Evolutionary conservation across 2,888 invertebrate genomes (phyloP), one percentile per base, ranked within the genome.

Genomic region (Macrophya annulata): DNA sequence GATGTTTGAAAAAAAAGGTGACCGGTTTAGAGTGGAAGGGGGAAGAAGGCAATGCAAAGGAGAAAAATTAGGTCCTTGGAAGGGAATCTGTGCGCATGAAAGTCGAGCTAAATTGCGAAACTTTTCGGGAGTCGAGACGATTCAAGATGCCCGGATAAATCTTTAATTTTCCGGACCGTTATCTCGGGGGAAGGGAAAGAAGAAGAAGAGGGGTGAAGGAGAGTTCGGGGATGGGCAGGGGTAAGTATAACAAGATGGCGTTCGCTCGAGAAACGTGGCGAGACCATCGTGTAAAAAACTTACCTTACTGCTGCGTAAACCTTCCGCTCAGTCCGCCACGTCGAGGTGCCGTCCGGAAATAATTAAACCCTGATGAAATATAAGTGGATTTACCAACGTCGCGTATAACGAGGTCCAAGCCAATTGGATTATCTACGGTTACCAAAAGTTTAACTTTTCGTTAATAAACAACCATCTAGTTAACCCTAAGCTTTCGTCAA

Each of bases 141-240:
- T 83, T 83, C 83, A 59, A 83, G 83, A 83, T 83, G 83, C 83
- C 48, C 83, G 83, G 83, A 83, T 83, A 83, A 83, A 83, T 83
- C 83, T 83, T 71, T 83, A 83, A 83, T 83, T 83, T 83, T 83
- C 65, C 83, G 83, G 68, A 65, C 83, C 83, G 83, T 83, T 83
- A 83, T 83, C 83, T 83, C 68, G 17, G 59, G 55, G 21, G 8
- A 25, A 12, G 59, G n/a, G n/a, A n/a, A n/a, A n/a, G n/a, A n/a
- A n/a, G n/a, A n/a, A n/a, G n/a, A n/a, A n/a, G n/a, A n/a, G n/a
- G n/a, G 55, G 3, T n/a, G 51, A 12, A 10, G 31, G 51, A 1
- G 77, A 15, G 48, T 3, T 31, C 31, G 68, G 31, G 48, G 17
- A 25, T 10, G 25, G 48, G 12, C 77, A 62, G 40, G 59, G 59